Evolutionary conservation across 2,888 invertebrate species (phyloP), one percentile per base, ranked within the genome.

Genomic region (Oeneis ivallda): DNA sequence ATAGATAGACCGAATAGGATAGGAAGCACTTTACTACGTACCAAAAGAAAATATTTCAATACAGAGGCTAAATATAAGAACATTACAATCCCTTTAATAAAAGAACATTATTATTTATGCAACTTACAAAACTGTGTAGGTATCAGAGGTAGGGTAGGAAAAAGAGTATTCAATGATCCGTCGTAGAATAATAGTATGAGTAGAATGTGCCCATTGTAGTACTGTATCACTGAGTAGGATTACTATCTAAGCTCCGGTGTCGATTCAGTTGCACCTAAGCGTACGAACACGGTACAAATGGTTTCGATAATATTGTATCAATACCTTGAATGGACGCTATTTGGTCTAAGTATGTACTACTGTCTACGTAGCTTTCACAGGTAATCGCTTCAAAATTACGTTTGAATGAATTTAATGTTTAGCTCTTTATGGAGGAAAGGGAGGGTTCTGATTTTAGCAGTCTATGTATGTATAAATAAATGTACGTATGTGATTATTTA

Each of bases 191-290:
- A 56, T 70, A 26, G 2, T 26, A 65, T 32, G 59, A 69, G 66
- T 67, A 49, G 56, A 56, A 68, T 71, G 66, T 65, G 56, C 64
- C 64, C 64, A 70, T 62, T 69, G 72, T 69, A 26, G 26, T 26
- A 26, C n/a, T n/a, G 1, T 26, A 69, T 65, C 67, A 62, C 39
- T 62, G 68, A 68, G 59, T 65, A 66, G 72, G 71, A 71, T 70
- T 71, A 72, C 68, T 70, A 71, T 71, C 66, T 57, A 68, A 71
- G 63, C 64, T 68, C 66, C 62, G 65, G 69, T 71, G 72, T 73
- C 74, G 71, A 70, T 72, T 70, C 67, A 67, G 63, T 71, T 64
- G 70, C 69, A 72, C 67, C 72, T 72, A 70, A 70, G 66, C 72
- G 70, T 71, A 65, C 64, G 68, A 68, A 73, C 66, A 71, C 67